Conservation (phyloP, 2,797 vertebrate species). For the Tenualosa thibaudeaui region DNA sequence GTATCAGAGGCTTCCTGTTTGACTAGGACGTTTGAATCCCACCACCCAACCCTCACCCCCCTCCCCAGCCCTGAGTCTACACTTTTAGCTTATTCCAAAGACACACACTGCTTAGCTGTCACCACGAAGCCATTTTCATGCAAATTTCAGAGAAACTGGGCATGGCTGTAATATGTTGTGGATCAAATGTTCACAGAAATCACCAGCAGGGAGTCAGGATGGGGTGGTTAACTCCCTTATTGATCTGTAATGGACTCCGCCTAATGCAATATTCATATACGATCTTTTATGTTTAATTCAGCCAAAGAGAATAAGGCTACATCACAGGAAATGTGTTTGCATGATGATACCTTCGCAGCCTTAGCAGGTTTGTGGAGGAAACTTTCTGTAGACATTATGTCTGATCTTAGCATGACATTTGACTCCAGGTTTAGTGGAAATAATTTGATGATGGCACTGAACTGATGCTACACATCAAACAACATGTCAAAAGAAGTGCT, state of each 20-base stretch:
- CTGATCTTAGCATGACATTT: not conserved
- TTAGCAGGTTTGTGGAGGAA: not conserved
- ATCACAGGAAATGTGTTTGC: constrained; percentile 12
- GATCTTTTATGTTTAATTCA: constrained; percentile 66
- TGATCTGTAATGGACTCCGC: constrained; percentile 72
- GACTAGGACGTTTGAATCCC: constrained; percentile 69
- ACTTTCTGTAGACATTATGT: not conserved
- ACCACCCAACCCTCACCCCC: not conserved
- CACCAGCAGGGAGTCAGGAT: constrained; percentile 24
- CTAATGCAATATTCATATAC: constrained; percentile 72
- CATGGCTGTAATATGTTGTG: constrained; percentile 72
- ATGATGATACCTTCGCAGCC: not conserved
- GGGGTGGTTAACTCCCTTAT: constrained; percentile 73
- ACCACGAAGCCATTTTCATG: constrained; percentile 73
- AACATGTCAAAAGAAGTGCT: not conserved
- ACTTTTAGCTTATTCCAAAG: constrained; percentile 73
- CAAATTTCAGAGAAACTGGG: constrained; percentile 71
- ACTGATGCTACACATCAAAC: not conserved
- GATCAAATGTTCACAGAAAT: constrained; percentile 80
- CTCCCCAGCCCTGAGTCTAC: not conserved
- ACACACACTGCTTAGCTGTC: constrained; percentile 71
- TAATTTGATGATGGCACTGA: not conserved
- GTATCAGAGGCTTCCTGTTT: constrained; percentile 73
- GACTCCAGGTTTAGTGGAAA: not conserved
- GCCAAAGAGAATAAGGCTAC: constrained; percentile 33